phyloP scores from a whole-genome alignment of 2,797 vertebrate species.

The Hippoglossus hippoglossus region DNA sequence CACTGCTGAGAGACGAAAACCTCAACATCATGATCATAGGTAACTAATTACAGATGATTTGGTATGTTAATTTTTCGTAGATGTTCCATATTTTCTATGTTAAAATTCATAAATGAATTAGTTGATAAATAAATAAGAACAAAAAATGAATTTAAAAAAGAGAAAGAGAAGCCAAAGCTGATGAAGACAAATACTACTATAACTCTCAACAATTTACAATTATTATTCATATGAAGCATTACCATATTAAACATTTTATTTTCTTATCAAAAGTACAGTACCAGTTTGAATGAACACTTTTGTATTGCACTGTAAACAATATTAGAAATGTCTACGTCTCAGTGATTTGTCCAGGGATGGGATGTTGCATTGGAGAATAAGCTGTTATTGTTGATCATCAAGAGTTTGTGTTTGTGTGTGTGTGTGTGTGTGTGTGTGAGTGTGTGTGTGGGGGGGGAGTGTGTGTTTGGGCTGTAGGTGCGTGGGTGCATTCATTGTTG shows the following conservation, averaged over 20 bases:
- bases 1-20: constrained; percentile 72
- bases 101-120: constrained; percentile 83
- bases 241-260: constrained; percentile 89
- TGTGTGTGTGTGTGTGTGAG: neutral
- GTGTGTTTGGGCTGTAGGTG: constrained; percentile 35
- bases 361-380: constrained; percentile 87
- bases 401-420: constrained; percentile 52
- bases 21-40: constrained; percentile 87
- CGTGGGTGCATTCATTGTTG: constrained; percentile 72
- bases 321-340: constrained; percentile 86
- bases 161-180: constrained; percentile 90
- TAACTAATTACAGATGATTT: constrained; percentile 86
- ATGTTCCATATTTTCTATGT: constrained; percentile 91
- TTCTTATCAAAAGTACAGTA: constrained; percentile 92
- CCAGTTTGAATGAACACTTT: constrained; percentile 89
- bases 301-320: constrained; percentile 92
- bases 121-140: constrained; percentile 77
- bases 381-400: constrained; percentile 81
- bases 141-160: constrained; percentile 61
- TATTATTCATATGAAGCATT: constrained; percentile 88
- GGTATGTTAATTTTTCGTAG: constrained; percentile 92
- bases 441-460: neutral
- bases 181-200: constrained; percentile 88
- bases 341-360: constrained; percentile 84
- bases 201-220: constrained; percentile 83